Evolutionary conservation across 1,140 invertebrate genomes (phyloP), one percentile per base, ranked within the genome.

Genomic region (Teleopsis dalmanni): DNA sequence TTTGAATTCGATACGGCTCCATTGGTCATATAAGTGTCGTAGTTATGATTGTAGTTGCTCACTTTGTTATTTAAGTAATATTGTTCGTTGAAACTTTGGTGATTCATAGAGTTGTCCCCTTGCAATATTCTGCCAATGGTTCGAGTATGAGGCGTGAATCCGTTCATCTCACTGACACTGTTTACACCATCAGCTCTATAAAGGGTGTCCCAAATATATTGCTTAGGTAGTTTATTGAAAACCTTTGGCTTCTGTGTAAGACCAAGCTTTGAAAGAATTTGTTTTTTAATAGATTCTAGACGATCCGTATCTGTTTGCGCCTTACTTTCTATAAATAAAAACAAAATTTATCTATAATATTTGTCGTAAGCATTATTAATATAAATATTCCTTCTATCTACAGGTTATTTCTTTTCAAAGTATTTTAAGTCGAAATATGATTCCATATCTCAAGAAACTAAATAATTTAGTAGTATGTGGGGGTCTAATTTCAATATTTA

Each of bases 221-320:
- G 79, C 47, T 77, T 73, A 0, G 84, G 81, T 43, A 84, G 65
- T 9, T 79, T 78, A 37, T 77, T 70, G 6, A 82, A 84, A 16
- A 87, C 79, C 58, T 87, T 86, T 16, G 85, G 85, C 48, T 80
- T 79, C 9, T 71, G 68, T 33, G 75, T 76, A 14, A 88, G 72
- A 5, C 84, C 84, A 47, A 88, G 73, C 65, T 87, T 88, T 7
- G 77, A 78, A 11, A 88, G 70, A 51, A 88, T 87, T 67, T 87
- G 84, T 37, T 79, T 77, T 60, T 87, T 87, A 55, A 88, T 87
- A 2, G 83, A 81, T 59, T 87, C 84, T 23, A 88, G 70, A 38
- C 85, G 74, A 19, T 84, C 65, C 18, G 75, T 73, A 53, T 85
- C 82, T 38, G 55, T 68, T 22, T 53, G 55, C 41, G 50, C 48